These are phyloP conservation scores for Druon quercuslanigerum DNA, from an alignment of 1,140 invertebrate genomes.

Conservation along the genomic window DNA sequence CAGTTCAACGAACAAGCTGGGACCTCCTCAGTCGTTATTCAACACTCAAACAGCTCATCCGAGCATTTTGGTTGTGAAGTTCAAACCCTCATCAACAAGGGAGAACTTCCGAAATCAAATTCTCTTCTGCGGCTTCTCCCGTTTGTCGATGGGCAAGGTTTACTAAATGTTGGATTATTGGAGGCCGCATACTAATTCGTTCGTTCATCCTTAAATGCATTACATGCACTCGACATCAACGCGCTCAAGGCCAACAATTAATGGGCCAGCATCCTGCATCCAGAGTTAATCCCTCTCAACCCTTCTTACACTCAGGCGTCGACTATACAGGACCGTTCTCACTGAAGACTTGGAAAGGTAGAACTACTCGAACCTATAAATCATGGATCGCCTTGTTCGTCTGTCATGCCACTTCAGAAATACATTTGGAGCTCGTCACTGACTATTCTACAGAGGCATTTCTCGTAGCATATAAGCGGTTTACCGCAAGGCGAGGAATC, in stretches of 20 bases:
- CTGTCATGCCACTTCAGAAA: slow-evolving; percentile 59
- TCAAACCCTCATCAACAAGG: background rate
- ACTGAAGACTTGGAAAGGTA: too few relatives aligned
- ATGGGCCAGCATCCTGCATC: slow-evolving; percentile 64
- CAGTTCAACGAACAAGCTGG: too few relatives aligned
- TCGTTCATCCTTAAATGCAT: slow-evolving; percentile 49
- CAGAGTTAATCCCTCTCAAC: slow-evolving; percentile 43
- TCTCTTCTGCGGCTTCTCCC: too few relatives aligned
- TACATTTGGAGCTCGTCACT: slow-evolving; percentile 70
- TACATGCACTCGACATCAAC: slow-evolving; percentile 45
- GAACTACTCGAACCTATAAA: too few relatives aligned
- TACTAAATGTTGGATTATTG: slow-evolving; percentile 45
- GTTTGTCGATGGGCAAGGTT: slow-evolving; percentile 41
- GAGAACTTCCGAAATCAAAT: too few relatives aligned
- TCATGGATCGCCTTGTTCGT: slow-evolving; percentile 54
- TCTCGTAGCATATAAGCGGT: too few relatives aligned
- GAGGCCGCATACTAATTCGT: slow-evolving; percentile 39
- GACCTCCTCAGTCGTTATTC: too few relatives aligned
- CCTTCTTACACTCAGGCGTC: too few relatives aligned
- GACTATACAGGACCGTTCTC: too few relatives aligned
- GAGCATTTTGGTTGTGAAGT: background rate
- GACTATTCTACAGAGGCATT: too few relatives aligned
- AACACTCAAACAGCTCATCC: background rate
- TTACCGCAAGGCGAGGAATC: too few relatives aligned
- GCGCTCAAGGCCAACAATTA: slow-evolving; percentile 33